Conservation (phyloP, 2,113 vertebrate genomes). For the Apteryx owenii region DNA sequence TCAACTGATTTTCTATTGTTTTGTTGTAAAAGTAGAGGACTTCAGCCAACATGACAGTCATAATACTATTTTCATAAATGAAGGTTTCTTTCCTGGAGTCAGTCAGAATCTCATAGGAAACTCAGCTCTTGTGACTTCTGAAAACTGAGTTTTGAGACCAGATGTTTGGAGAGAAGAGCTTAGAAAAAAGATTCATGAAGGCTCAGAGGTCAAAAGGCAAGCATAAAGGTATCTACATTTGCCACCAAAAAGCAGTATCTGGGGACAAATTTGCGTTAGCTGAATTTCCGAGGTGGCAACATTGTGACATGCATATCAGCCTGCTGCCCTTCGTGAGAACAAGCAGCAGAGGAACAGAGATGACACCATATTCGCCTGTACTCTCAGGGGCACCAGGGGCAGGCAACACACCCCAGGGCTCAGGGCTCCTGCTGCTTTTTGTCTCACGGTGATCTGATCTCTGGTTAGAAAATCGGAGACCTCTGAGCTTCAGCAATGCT, state of each 20-base stretch:
- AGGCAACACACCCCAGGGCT: accelerated
- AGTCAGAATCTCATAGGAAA: not conserved
- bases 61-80: not conserved
- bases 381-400: not conserved
- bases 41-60: not conserved
- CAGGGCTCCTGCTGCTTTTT: not conserved
- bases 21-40: not conserved
- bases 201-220: not conserved
- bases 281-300: not conserved
- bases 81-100: accelerated
- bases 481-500: accelerated
- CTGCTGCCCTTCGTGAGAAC: not conserved
- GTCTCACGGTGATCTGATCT: not conserved
- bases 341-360: accelerated
- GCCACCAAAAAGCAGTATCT: not conserved
- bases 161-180: not conserved
- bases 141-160: not conserved
- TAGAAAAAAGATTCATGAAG: not conserved
- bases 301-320: not conserved
- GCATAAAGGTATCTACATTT: not conserved
- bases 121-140: not conserved
- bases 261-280: not conserved
- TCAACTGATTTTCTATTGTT: conserved; percentile 39
- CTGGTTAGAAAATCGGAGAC: accelerated
- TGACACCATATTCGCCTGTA: not conserved